Evolutionary conservation across 2,113 vertebrate species (phyloP).

Genomic region (Ahaetulla prasina): DNA sequence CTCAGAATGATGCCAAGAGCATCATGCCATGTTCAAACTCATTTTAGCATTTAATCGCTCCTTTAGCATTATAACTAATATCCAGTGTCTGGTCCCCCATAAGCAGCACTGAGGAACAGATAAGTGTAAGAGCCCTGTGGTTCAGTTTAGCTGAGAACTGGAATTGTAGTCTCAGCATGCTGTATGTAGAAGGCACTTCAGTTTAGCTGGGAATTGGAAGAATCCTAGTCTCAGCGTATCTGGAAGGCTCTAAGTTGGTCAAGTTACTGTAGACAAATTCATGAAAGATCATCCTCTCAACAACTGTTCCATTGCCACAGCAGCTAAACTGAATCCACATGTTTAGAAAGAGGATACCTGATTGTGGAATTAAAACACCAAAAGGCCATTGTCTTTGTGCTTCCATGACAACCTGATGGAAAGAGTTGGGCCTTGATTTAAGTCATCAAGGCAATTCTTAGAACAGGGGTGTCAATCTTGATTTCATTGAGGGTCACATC

Average conservation of each 20-base stretch:
- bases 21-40: background rate
- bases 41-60: background rate
- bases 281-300: background rate
- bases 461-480: no score
- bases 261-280: background rate
- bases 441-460: background rate
- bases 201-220: background rate
- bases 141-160: background rate
- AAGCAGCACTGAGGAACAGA: background rate
- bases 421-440: no score
- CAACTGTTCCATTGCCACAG: background rate
- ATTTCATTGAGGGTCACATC: no score
- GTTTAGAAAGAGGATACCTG: background rate
- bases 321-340: background rate
- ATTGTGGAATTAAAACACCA: background rate
- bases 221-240: background rate
- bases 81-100: background rate
- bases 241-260: background rate
- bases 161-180: background rate
- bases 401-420: background rate
- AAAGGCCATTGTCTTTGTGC: background rate
- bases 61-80: background rate
- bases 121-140: background rate
- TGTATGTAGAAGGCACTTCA: background rate
- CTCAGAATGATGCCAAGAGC: background rate